These are phyloP conservation scores for Oenanthe oenanthe DNA, from an alignment of 2,113 vertebrate species.

Conservation along the genomic window DNA sequence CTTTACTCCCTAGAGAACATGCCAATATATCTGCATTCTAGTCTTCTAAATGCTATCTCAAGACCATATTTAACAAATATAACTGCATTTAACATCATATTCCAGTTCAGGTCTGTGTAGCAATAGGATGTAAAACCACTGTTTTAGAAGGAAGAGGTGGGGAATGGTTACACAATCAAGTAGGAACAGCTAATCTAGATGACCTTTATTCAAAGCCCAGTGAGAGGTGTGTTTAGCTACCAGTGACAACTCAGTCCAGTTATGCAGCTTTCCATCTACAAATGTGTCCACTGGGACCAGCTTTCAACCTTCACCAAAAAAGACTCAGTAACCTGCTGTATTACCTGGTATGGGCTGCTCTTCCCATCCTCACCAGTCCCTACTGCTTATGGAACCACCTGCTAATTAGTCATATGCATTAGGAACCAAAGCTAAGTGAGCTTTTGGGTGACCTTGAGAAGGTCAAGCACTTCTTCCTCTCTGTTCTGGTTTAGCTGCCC, in stretches of 20 bases:
- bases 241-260: not conserved
- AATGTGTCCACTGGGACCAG: not conserved
- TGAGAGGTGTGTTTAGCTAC: not conserved
- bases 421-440: not conserved
- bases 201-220: not conserved
- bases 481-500: not conserved
- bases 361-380: not conserved
- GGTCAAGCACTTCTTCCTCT: accelerated
- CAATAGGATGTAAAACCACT: not conserved
- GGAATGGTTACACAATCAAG: not conserved
- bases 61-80: not conserved
- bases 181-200: not conserved
- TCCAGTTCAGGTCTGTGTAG: not conserved
- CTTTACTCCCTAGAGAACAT: not conserved
- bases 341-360: not conserved
- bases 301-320: not conserved
- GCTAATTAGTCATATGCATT: not conserved
- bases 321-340: not conserved
- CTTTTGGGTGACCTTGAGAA: not conserved
- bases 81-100: not conserved
- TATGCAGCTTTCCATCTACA: not conserved
- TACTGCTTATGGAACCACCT: not conserved
- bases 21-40: not conserved
- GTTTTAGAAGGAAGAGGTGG: not conserved
- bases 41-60: not conserved